Base-by-base conservation (phyloP, 2,797 vertebrate genomes). In the Siniperca scherzeri region DNA sequence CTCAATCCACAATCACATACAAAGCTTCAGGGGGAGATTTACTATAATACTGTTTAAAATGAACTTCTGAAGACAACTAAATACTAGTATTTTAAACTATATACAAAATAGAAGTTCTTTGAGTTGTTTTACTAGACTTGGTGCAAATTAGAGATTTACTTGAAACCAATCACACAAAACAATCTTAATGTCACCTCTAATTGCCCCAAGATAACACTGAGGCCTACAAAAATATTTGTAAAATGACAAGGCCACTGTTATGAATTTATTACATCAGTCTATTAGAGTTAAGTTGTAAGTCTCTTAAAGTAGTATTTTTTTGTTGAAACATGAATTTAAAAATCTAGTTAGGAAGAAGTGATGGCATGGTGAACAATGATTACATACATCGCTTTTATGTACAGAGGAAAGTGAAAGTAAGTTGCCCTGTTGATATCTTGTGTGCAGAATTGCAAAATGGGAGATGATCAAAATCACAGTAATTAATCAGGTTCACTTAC, bases 401-500 rank as follows among this genome's bases (percentile, higher is more conserved):
- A 27, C n/a, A 74, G 40, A 33, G n/a, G 22, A 55, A 56, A 46
- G 2, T 22, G 13, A 30, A 36, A 16, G 40, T 10, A 36, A 22
- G 55, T 56, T 7, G 21, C 19, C 38, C 11, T 46, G n/a, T 12
- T 67, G 19, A 36, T 60, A 4, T 74, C n/a, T 7, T 9, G 48
- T 79, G 30, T 44, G 2, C 59, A 44, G 57, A 13, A 13, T 14
- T 22, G 4, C 17, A 64, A 13, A 46, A 53, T 36, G 3, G 27
- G 3, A 1, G 44, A 19, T 11, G 64, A 21, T 40, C 19, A 46
- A 80, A 69, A 55, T 9, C 42, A 68, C 21, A 57, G 40, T 6
- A 56, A 40, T 78, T 5, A 55, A 52, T 40, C 30, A 57, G 30
- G 30, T 40, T 68, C 22, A 77, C 55, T 48, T 50, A 50, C 44